phyloP scores from a whole-genome alignment of 2,113 vertebrate genomes.

The Buteo buteo region DNA sequence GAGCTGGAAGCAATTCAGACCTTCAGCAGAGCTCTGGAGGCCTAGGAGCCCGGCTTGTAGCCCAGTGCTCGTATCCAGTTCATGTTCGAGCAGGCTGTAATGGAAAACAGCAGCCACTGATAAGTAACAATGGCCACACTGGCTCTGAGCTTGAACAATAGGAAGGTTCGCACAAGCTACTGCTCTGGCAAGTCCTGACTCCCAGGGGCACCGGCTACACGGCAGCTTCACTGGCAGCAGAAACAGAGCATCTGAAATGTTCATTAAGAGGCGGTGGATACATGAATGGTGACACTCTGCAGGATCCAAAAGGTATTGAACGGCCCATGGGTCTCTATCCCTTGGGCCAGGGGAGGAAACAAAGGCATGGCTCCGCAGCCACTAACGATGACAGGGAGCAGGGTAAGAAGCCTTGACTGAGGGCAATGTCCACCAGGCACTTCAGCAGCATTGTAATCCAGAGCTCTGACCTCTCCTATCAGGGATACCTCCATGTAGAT shows the following conservation, averaged over 20 bases:
- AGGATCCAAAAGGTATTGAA: background rate
- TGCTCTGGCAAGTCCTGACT: slow-evolving; percentile 35
- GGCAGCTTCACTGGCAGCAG: background rate
- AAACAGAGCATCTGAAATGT: background rate
- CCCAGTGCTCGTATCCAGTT: slow-evolving; percentile 20
- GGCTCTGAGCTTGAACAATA: background rate
- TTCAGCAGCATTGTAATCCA: background rate
- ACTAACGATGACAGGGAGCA: background rate
- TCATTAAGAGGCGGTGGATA: background rate
- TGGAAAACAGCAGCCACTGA: slow-evolving; percentile 52
- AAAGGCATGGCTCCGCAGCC: background rate
- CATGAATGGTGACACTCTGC: background rate
- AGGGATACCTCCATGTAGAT: background rate
- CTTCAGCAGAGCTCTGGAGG: background rate
- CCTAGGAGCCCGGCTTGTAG: slow-evolving; percentile 14
- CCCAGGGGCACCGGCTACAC: background rate
- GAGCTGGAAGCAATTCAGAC: slow-evolving; percentile 52
- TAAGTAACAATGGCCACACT: background rate
- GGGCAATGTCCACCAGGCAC: background rate
- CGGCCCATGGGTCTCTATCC: rapidly evolving
- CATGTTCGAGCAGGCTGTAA: background rate
- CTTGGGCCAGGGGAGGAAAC: background rate
- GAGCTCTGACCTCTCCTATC: background rate
- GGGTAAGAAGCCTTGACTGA: background rate
- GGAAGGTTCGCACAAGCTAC: slow-evolving; percentile 5